A percentile compares a stretch with the other conserved stretches of the same genome.
Evolutionary conservation across 2,113 vertebrate genomes (phyloP).

Genomic region (Oreocharis arfaki): DNA sequence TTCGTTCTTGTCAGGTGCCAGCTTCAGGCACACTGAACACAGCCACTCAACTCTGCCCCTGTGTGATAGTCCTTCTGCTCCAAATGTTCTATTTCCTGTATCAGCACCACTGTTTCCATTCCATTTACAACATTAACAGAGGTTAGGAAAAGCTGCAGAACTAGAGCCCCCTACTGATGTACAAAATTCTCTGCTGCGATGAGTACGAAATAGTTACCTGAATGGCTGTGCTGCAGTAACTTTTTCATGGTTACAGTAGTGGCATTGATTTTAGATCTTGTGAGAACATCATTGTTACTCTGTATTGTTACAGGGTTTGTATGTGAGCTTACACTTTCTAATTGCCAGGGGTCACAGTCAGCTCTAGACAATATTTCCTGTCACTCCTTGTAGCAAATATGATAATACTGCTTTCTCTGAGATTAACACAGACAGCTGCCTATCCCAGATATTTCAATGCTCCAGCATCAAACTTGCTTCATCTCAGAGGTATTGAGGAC

Average conservation of each 20-base stretch:
- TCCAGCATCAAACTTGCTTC: not conserved
- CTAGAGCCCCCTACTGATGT: not conserved
- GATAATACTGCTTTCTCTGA: not conserved
- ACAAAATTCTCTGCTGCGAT: not conserved
- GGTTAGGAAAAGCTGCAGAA: not conserved
- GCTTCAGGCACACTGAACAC: not conserved
- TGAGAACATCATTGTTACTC: not conserved
- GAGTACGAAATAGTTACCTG: not conserved
- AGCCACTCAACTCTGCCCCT: not conserved
- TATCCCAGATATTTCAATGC: not conserved
- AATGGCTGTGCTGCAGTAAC: not conserved
- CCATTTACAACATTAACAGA: not conserved
- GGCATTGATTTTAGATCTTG: not conserved
- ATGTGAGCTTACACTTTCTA: not conserved
- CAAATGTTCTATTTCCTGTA: not conserved
- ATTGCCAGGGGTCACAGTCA: not conserved
- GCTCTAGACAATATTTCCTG: not conserved
- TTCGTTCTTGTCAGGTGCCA: not conserved
- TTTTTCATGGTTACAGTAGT: not conserved
- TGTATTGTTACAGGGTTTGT: not conserved
- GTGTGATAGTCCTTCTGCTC: not conserved
- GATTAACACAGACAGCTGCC: slow-evolving; percentile 15
- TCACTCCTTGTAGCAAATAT: not conserved
- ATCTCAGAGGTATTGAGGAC: not conserved
- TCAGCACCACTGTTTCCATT: not conserved